These are phyloP conservation scores for Telmatochromis sp. DNA, from an alignment of 2,113 vertebrate species.

Conservation along the genomic window DNA sequence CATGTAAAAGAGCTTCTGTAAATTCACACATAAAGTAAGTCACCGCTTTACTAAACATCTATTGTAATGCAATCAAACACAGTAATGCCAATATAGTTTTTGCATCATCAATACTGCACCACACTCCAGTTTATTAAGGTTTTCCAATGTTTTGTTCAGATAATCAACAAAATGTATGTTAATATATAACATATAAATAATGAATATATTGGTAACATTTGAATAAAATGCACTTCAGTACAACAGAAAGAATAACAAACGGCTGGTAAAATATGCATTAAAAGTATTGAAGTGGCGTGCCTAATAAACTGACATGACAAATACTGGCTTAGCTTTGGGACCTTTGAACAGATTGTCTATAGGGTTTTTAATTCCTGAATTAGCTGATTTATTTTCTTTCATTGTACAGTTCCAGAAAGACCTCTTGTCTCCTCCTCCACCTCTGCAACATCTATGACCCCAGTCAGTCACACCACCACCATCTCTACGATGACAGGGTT, in stretches of 20 bases:
- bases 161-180: not conserved
- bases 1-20: not conserved
- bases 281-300: not conserved
- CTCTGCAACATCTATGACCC: not conserved
- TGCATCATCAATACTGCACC: not conserved
- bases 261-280: not conserved
- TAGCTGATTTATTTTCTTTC: not conserved
- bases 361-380: not conserved
- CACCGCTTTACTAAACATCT: not conserved
- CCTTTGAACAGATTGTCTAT: not conserved
- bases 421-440: not conserved
- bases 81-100: not conserved
- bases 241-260: not conserved
- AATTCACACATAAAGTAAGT: not conserved
- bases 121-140: not conserved
- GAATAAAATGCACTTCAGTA: not conserved
- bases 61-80: not conserved
- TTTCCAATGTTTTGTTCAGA: not conserved
- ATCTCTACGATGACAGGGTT: not conserved
- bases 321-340: not conserved
- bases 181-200: not conserved
- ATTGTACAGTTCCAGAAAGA: not conserved
- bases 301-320: not conserved
- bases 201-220: not conserved
- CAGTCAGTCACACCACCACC: not conserved